Evolutionary conservation across 1,140 invertebrate genomes (phyloP), one percentile per base, ranked within the genome.

Genomic region (Conopomorpha cramerella): DNA sequence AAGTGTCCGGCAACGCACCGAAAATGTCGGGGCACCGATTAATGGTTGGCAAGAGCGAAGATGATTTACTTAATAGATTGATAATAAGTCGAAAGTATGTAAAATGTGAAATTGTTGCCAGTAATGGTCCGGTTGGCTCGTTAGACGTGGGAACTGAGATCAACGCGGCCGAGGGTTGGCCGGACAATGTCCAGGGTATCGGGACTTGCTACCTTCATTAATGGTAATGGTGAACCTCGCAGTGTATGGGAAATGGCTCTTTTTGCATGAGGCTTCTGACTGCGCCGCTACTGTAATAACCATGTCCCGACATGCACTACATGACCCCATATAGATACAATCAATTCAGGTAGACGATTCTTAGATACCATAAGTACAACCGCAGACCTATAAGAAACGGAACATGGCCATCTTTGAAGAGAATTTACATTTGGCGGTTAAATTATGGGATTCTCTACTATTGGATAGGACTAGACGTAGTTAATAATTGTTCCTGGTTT

Each of bases 41-140:
- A 65, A 55, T 62, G 57, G 60, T 39, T 50, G 45, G 43, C 58
- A 51, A 54, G 45, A 37, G 39, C 49, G 46, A 43, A 45, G 61
- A 58, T 50, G 54, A 62, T 68, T 67, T 67, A 67, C 51, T 67
- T 67, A 68, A 67, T 68, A 66, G 51, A 60, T 65, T 57, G 58
- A 65, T 65, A 60, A 64, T 66, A 65, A 63, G 51, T 51, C 56
- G 58, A 60, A 58, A 56, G 57, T 60, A 70, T 61, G 56, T 68
- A 65, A 64, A 64, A 65, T 49, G 63, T n/a, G n/a, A n/a, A n/a
- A n/a, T n/a, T n/a, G n/a, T 52, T 52, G 47, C 42, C 53, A 56
- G 66, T 68, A 68, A 71, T 68, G 53, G 55, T 50, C n/a, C n/a
- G 55, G 60, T 52, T 60, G 63, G 49, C 62, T 67, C 49, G 64